A percentile compares a stretch with the other conserved stretches of the same genome.
phyloP scores from a whole-genome alignment of 2,113 vertebrate species.

The Nesoenas mayeri region DNA sequence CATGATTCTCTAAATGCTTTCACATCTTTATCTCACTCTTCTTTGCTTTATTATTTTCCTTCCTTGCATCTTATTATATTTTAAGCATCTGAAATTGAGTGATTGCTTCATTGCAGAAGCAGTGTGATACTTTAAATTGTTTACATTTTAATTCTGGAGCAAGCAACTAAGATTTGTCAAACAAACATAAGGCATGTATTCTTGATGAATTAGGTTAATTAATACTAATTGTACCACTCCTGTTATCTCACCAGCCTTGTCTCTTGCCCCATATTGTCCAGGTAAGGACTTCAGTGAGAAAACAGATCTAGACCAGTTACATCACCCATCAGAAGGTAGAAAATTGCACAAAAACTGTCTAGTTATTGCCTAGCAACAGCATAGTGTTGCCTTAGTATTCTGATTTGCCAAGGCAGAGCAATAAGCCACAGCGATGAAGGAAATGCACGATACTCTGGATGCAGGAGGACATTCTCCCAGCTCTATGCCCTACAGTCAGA shows the following conservation, averaged over 20 bases:
- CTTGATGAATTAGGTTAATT: conserved; percentile 19
- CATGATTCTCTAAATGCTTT: background rate
- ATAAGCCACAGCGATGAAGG: background rate
- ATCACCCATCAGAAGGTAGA: conserved; percentile 2
- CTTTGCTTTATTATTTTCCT: background rate
- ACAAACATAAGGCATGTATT: background rate
- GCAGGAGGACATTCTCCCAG: background rate
- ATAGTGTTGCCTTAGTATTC: background rate
- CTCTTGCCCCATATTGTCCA: background rate
- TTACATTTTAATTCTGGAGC: background rate
- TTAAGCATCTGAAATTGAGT: background rate
- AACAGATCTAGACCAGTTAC: background rate
- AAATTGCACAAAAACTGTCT: conserved; percentile 30
- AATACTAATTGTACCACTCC: conserved; percentile 3
- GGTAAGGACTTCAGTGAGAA: background rate
- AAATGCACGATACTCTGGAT: background rate
- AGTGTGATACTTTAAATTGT: background rate
- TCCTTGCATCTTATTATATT: background rate
- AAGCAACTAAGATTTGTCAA: background rate
- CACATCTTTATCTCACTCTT: background rate
- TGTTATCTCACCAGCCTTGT: background rate
- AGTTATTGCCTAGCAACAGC: conserved; percentile 62
- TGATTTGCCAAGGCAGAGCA: background rate
- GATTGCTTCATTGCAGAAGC: background rate
- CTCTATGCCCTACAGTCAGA: background rate